Percentiles rank a stretch among this genome's conserved stretches.
Evolutionary conservation across 30 jellyfish, hydroid and myxozoan species (phyloP).

Genomic region (Aurelia aurita complex sp. Pacific): DNA sequence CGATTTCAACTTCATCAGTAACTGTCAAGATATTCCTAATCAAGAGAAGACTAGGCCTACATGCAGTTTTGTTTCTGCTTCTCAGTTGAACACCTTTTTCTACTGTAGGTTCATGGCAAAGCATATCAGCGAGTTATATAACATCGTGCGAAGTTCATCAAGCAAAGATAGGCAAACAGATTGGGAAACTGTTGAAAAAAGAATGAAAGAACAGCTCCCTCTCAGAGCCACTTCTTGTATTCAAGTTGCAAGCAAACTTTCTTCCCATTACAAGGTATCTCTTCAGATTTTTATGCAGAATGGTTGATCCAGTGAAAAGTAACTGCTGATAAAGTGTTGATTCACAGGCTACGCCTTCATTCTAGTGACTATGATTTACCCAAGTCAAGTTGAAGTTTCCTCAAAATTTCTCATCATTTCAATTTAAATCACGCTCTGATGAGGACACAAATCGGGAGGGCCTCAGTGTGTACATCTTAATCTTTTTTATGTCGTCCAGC

Average conservation of each 20-base stretch:
- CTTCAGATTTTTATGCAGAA: not conserved
- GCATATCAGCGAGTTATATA: constrained; percentile 76
- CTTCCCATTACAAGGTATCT: constrained; percentile 84
- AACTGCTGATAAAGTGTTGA: not conserved
- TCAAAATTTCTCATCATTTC: too few species aligned
- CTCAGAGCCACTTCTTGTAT: constrained; percentile 75
- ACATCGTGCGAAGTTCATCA: constrained; percentile 73
- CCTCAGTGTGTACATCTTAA: too few species aligned
- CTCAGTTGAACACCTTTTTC: not conserved
- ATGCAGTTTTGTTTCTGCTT: not conserved
- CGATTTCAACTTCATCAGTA: not conserved
- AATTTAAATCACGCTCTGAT: too few species aligned
- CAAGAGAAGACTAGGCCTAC: not conserved
- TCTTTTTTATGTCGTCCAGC: too few species aligned
- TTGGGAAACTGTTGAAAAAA: constrained; percentile 74
- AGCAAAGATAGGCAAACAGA: constrained; percentile 79
- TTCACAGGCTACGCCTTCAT: too few species aligned
- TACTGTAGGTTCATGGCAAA: constrained; percentile 74
- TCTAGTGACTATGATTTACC: too few species aligned
- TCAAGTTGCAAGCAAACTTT: constrained; percentile 89
- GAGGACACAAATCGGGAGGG: too few species aligned
- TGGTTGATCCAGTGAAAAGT: not conserved
- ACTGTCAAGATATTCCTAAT: not conserved
- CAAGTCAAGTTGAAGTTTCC: too few species aligned
- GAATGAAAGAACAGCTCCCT: constrained; percentile 82